These are phyloP conservation scores for Athene cunicularia DNA, from an alignment of 2,113 vertebrate species.

Conservation along the genomic window DNA sequence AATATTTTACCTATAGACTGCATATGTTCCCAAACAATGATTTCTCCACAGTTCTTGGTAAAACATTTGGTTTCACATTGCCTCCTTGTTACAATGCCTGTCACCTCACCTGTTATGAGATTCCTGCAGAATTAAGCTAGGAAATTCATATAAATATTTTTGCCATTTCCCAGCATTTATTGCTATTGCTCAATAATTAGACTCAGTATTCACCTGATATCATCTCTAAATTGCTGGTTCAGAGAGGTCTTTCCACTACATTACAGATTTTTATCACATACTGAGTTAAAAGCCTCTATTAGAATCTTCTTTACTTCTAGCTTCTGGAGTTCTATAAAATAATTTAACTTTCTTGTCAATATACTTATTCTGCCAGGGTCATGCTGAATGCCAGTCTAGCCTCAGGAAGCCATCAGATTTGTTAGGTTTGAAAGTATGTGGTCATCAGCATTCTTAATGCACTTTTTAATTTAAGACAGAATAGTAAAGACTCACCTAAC, in stretches of 20 bases:
- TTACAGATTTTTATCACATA: constrained; percentile 47
- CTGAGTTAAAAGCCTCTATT: constrained; percentile 45
- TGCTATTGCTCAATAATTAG: not conserved
- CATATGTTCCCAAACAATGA: not conserved
- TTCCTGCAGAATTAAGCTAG: not conserved
- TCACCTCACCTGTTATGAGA: not conserved
- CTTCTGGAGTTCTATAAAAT: constrained; percentile 44
- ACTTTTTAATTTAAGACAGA: constrained; percentile 2
- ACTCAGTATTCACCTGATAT: not conserved
- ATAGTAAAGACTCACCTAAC: not conserved
- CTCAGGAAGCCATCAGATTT: not conserved
- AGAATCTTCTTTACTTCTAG: not conserved
- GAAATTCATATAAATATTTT: not conserved
- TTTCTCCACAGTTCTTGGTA: not conserved
- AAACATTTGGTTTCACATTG: not conserved
- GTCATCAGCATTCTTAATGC: not conserved
- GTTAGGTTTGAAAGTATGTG: not conserved
- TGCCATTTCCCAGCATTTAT: not conserved
- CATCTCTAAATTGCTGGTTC: not conserved
- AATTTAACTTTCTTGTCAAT: constrained; percentile 51
- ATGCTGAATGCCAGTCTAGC: not conserved
- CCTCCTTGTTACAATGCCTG: not conserved
- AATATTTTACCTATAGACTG: not conserved
- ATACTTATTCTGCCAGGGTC: constrained; percentile 4
- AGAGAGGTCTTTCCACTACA: not conserved